Conservation (phyloP, 2,888 invertebrate species). For the Eupithecia pulchellata region DNA sequence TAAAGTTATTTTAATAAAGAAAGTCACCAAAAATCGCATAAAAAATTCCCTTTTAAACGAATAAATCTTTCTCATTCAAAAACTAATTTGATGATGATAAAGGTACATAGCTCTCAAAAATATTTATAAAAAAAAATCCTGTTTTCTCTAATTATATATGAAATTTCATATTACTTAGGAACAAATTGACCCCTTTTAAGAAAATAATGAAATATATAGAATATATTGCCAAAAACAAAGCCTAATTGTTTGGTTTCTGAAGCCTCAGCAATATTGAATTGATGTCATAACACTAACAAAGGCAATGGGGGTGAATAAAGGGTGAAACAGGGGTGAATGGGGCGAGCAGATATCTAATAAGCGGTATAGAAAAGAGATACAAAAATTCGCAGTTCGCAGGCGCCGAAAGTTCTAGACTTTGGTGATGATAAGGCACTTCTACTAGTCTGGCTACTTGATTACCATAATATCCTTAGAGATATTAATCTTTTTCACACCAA, state of each 20-base stretch:
- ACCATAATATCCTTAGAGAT: constrained; percentile 12
- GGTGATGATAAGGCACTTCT: constrained; percentile 35
- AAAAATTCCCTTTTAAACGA: no score
- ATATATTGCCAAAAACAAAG: no score
- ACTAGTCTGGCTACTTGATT: constrained; percentile 33
- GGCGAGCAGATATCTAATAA: constrained; percentile 17
- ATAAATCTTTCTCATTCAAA: no score
- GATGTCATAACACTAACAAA: constrained; percentile 7
- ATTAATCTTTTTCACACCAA: not conserved
- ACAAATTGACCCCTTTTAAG: no score
- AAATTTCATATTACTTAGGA: no score
- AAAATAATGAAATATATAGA: no score
- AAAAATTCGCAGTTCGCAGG: constrained; percentile 32
- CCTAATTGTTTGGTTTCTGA: not conserved
- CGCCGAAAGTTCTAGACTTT: constrained; percentile 41
- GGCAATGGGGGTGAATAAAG: constrained; percentile 14
- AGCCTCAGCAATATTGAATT: constrained; percentile 9
- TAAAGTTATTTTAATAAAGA: no score
- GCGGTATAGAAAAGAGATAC: constrained; percentile 34
- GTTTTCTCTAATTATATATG: no score
- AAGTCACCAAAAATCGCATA: no score
- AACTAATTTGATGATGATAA: no score
- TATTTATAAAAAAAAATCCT: not conserved
- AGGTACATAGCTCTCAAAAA: no score
- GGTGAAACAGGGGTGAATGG: not conserved